These are phyloP conservation scores for Amiota minor DNA, from an alignment of 2,888 invertebrate genomes.

Conservation along the genomic window DNA sequence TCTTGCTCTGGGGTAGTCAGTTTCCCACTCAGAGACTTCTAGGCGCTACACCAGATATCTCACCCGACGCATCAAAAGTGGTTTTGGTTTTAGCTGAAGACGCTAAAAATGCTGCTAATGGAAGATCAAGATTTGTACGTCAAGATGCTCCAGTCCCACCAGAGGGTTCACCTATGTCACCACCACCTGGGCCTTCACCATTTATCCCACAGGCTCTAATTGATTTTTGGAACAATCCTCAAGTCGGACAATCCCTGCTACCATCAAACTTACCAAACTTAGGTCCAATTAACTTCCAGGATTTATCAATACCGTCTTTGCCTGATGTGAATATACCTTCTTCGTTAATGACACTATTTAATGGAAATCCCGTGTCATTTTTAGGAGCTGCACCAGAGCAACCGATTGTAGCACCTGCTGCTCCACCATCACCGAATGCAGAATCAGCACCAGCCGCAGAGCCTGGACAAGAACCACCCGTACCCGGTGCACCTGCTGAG, in stretches of 20 bases:
- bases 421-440: constrained; percentile 25
- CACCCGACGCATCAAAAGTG: constrained; percentile 59
- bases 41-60: constrained; percentile 47
- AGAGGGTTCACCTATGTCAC: neutral
- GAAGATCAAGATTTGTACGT: constrained; percentile 46
- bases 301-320: constrained; percentile 31
- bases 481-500: neutral
- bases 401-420: constrained; percentile 7
- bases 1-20: constrained; percentile 54
- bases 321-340: neutral
- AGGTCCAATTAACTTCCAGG: neutral
- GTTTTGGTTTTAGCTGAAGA: constrained; percentile 66
- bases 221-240: no score
- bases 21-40: constrained; percentile 52
- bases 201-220: no score
- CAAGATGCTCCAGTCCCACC: constrained; percentile 43
- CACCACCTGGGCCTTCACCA: neutral
- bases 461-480: constrained; percentile 10
- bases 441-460: constrained; percentile 13
- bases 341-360: neutral
- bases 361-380: neutral
- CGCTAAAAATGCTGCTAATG: constrained; percentile 42
- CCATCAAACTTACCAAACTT: no score
- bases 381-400: neutral
- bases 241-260: neutral